A percentile compares a stretch with the other conserved stretches of the same genome.
Evolutionary conservation across 2,113 vertebrate species (phyloP).

Genomic region (Aegithalos caudatus): DNA sequence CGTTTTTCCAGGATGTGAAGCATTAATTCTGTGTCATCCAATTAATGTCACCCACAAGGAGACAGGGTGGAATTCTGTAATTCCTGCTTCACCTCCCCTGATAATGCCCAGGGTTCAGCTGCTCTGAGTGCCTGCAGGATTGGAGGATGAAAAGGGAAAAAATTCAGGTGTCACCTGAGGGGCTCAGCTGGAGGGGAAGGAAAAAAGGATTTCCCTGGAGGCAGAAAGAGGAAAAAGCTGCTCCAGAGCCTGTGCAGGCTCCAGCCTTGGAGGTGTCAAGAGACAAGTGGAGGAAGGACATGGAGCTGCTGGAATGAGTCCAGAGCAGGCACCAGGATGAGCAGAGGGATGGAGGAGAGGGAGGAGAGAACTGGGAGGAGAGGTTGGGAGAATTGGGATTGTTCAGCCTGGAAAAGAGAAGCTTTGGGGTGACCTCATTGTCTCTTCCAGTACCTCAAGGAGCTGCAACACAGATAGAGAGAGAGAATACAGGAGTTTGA

Average conservation of each 20-base stretch:
- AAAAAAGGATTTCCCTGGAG: background rate
- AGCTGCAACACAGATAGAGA: background rate
- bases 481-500: background rate
- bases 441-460: background rate
- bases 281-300: too few relatives aligned
- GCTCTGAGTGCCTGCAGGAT: background rate
- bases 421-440: background rate
- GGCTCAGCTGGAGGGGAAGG: background rate
- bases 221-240: background rate
- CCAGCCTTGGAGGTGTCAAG: background rate
- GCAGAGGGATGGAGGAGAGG: background rate
- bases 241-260: background rate
- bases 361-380: background rate
- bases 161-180: background rate
- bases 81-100: background rate
- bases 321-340: background rate
- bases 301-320: background rate
- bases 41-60: background rate
- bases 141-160: background rate
- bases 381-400: fast-evolving
- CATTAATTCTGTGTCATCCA: background rate
- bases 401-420: background rate
- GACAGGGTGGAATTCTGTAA: background rate
- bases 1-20: background rate
- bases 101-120: background rate